Evolutionary conservation across 2,113 vertebrate species (phyloP).

Genomic region (Tupaia tana): DNA sequence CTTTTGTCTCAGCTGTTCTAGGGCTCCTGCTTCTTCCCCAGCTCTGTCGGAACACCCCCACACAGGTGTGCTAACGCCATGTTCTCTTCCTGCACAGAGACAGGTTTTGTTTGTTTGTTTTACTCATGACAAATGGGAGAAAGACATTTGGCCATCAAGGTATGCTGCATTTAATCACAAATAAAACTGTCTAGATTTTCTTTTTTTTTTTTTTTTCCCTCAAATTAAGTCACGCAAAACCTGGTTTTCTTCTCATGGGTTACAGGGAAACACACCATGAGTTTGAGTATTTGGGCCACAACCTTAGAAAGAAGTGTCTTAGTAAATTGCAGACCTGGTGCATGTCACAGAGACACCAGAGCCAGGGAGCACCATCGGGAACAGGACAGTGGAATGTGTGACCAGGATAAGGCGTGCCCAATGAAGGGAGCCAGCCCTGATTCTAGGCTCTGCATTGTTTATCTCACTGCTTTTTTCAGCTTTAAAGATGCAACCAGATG

Average conservation of each 20-base stretch:
- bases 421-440: not conserved
- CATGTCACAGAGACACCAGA: accelerated
- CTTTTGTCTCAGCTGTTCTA: conserved; percentile 53
- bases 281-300: not conserved
- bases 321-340: not conserved
- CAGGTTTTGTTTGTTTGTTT: too few relatives aligned
- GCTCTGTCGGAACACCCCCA: accelerated
- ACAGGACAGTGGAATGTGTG: accelerated
- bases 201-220: not conserved
- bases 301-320: not conserved
- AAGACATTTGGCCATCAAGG: not conserved
- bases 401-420: accelerated
- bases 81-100: accelerated
- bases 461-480: accelerated
- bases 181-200: not conserved
- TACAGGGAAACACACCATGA: accelerated
- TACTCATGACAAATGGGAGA: too few relatives aligned
- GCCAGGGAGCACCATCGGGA: accelerated
- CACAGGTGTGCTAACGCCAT: accelerated
- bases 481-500: accelerated
- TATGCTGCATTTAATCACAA: not conserved
- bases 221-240: not conserved
- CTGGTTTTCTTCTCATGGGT: not conserved
- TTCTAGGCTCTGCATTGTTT: not conserved
- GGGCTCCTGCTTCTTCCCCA: not conserved